phyloP scores from a whole-genome alignment of 2,113 vertebrate species.

The Microcebus jonahi region DNA sequence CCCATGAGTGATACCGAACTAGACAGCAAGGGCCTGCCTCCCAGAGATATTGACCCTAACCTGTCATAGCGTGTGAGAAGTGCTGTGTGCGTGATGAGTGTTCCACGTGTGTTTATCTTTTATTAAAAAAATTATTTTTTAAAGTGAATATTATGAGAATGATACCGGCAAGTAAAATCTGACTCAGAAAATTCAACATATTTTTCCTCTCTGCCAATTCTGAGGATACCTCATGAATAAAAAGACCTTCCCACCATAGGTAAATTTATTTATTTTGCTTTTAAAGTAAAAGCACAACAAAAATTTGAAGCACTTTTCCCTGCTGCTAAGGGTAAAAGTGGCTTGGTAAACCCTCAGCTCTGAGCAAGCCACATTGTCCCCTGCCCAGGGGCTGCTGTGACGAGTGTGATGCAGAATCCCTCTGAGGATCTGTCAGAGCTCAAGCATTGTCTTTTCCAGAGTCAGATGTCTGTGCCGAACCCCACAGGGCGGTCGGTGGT shows the following conservation, averaged over 20 bases:
- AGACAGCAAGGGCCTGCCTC: background rate
- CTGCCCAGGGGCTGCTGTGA: background rate
- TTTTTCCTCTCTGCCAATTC: background rate
- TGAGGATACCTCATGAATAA: background rate
- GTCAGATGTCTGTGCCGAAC: rapidly evolving
- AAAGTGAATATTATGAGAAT: background rate
- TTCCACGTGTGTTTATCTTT: background rate
- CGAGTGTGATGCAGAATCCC: background rate
- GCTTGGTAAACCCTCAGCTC: background rate
- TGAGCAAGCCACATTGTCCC: background rate
- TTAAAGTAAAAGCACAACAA: background rate
- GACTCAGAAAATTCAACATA: background rate
- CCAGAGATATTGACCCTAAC: background rate
- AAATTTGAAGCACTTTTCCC: background rate
- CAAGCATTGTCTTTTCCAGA: background rate
- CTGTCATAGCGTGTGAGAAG: background rate
- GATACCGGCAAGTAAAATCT: background rate
- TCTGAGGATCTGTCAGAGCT: background rate
- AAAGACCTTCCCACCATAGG: background rate
- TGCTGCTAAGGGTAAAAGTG: background rate
- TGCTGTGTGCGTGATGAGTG: background rate
- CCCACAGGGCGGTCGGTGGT: rapidly evolving
- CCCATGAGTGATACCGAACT: background rate
- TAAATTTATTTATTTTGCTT: background rate
- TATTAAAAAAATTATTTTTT: background rate